A percentile compares a stretch with the other conserved stretches of the same genome.
Evolutionary conservation across 2,888 invertebrate genomes (phyloP).

Genomic region (Pogonocherus hispidulus): DNA sequence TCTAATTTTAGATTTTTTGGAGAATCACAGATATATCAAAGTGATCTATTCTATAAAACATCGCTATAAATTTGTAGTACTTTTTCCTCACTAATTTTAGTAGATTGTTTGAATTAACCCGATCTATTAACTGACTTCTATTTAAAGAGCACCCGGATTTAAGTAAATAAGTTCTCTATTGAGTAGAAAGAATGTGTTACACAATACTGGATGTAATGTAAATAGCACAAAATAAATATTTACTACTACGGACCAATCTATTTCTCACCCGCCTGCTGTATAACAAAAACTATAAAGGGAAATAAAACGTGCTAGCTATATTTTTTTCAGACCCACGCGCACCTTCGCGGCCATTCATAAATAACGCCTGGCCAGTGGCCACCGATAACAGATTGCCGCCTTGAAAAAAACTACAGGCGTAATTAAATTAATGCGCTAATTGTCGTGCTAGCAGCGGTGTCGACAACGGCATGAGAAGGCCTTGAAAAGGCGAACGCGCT

Average conservation of each 20-base stretch:
- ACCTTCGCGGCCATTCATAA: conserved; percentile 9
- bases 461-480: too few species aligned
- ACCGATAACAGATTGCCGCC: not conserved
- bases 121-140: too few species aligned
- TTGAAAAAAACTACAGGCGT: conserved; percentile 7
- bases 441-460: conserved; percentile 13
- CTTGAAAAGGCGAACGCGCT: conserved; percentile 1
- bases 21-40: too few species aligned
- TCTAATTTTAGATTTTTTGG: too few species aligned
- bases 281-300: not conserved
- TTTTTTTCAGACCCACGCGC: conserved; percentile 12
- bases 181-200: not conserved
- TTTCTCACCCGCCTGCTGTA: not conserved
- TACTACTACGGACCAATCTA: not conserved
- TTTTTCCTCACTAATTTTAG: too few species aligned
- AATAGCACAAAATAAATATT: not conserved
- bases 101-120: too few species aligned
- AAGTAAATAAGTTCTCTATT: not conserved
- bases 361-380: not conserved
- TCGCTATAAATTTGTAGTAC: too few species aligned
- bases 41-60: too few species aligned
- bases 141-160: too few species aligned
- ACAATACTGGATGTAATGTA: not conserved
- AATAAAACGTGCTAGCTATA: conserved; percentile 1
- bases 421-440: conserved; percentile 26